These are phyloP conservation scores for Cyphomyrus discorhynchus DNA, from an alignment of 2,113 vertebrate species.

Conservation along the genomic window DNA sequence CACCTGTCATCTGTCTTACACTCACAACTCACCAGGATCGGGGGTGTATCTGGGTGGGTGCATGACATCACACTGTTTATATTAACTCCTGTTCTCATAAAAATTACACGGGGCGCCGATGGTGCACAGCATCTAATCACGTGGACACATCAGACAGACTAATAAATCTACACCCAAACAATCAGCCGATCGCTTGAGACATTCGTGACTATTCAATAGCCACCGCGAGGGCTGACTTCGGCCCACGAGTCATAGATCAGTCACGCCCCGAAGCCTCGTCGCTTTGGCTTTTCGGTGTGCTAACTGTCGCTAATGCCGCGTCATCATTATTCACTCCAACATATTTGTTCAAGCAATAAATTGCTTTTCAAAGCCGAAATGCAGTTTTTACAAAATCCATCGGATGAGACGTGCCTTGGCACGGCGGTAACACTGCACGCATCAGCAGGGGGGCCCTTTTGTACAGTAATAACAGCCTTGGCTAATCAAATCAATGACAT, in stretches of 20 bases:
- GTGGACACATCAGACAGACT: background rate
- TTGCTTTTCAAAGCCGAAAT: conserved; percentile 10
- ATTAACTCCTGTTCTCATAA: background rate
- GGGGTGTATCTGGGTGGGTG: background rate
- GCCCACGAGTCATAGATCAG: background rate
- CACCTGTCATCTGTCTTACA: background rate
- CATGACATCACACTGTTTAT: background rate
- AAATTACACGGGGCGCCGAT: background rate
- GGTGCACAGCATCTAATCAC: background rate
- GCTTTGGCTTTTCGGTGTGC: background rate
- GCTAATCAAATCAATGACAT: background rate
- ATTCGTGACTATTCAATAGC: background rate
- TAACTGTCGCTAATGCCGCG: background rate
- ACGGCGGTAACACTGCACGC: background rate
- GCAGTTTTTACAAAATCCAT: conserved; percentile 12
- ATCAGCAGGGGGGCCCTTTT: background rate
- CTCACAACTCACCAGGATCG: background rate
- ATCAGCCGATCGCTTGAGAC: background rate
- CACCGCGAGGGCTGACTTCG: background rate
- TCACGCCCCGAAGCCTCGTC: background rate
- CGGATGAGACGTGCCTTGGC: background rate
- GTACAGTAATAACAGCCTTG: background rate
- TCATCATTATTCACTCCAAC: conserved; percentile 13
- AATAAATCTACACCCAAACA: background rate
- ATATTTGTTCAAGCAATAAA: conserved; percentile 20